Base-by-base conservation (phyloP, 1,140 invertebrate species). In the Sitophilus oryzae region DNA sequence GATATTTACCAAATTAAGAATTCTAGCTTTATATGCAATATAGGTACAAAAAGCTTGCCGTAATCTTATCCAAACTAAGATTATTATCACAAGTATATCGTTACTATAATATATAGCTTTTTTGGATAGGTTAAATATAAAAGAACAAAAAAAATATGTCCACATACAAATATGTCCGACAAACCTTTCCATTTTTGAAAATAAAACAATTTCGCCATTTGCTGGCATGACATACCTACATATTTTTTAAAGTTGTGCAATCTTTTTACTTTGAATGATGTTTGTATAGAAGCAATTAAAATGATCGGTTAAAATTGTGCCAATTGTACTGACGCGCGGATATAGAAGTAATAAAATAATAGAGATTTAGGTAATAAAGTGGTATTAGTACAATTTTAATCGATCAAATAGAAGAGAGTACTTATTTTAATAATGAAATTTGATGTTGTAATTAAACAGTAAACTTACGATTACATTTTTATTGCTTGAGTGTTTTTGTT, bases 401-500 rank as follows among this genome's bases (percentile, higher is more conserved):
- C n/a, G 14, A 48, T 11, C 36, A 14, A 6, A 16, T 34, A 48
- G 25, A 43, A 58, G 35, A 52, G 52, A 53, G 52, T 60, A 64
- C 52, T 54, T 61, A 64, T 56, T 64, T 64, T 62, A 54, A 47
- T 52, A 61, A 51, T 48, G 40, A 52, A 49, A 43, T 30, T 37
- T 21, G 20, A 22, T 34, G 21, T 44, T 53, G 49, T 56, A 41
- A 57, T 57, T n/a, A 56, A 60, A 56, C 51, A 51, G 15, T 60
- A 60, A n/a, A 52, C 61, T 56, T 52, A 54, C 60, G 56, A 58
- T 59, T 43, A 51, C 57, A 52, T 55, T 64, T 56, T 60, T 59
- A 52, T 51, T 49, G 40, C 55, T 65, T 58, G 59, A 59, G 52
- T 60, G 56, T 61, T 57, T 60, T 54, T 60, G 61, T 62, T 62